Evolutionary conservation across 2,797 vertebrate genomes (phyloP), one percentile per base, ranked within the genome.

Genomic region (Percopsis omiscomaycus): DNA sequence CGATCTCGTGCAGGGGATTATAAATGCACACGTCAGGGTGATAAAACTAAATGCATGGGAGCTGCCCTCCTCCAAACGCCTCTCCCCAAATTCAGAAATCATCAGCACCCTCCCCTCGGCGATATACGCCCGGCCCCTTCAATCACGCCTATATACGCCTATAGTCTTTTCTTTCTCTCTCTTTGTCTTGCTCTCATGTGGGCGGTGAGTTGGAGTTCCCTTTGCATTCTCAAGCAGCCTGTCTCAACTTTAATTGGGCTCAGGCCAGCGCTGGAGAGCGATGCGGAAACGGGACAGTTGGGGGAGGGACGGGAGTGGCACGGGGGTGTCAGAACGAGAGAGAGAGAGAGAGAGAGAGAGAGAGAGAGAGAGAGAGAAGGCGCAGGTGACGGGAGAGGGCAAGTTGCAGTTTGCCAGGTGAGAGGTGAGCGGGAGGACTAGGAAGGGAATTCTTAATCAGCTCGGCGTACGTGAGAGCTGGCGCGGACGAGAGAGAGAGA

Each of bases 371-470:
- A 27, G 52, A 15, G 49, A 52, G 16, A 3, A n/a, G 47, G 9
- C n/a, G 14, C 12, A 13, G 47, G 64, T 59, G 50, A 80, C 73
- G 68, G 57, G 32, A 62, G 60, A 64, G 64, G 59, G 53, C 9
- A 52, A 48, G 57, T 77, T 80, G 66, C 59, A 72, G 71, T 79
- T 79, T 77, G 68, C 63, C 16, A 28, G 75, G 71, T 82, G 69
- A 84, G 73, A 79, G 66, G 79, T 85, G 80, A 78, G 70, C 52
- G 2, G 53, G 59, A 46, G 76, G 77, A 68, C 61, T 15, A 50
- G 27, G 68, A 22, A 81, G 72, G 64, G 79, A 77, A 86, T 84
- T 71, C 61, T 64, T 75, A 79, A 88, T 75, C 61, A 81, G 68
- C 46, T 53, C n/a, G 1, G 53, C 47, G 50, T 63, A 57, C 2